phyloP scores from a whole-genome alignment of 2,888 invertebrate species.

The Tortrix viridana region DNA sequence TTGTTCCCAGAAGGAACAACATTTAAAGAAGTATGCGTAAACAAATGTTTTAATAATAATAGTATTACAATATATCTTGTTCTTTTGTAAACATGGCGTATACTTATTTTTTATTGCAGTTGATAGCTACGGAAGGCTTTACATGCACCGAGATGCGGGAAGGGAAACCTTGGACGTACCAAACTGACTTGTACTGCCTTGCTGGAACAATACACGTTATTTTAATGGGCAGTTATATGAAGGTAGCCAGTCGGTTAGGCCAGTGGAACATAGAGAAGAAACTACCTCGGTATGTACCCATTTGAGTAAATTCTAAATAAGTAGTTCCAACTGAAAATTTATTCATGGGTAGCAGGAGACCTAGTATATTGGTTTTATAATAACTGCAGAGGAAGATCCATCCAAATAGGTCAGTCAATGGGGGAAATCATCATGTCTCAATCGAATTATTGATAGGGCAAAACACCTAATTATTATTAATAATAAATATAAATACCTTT shows the following conservation, averaged over 20 bases:
- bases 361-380: too few relatives aligned
- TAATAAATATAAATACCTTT: too few relatives aligned
- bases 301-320: not conserved
- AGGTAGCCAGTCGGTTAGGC: conserved; percentile 86
- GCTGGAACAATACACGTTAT: conserved; percentile 95
- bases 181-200: conserved; percentile 95
- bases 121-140: conserved; percentile 91
- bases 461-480: too few relatives aligned
- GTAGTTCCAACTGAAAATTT: too few relatives aligned
- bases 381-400: too few relatives aligned
- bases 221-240: conserved; percentile 95
- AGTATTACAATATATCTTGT: not conserved
- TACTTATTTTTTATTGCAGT: conserved; percentile 59
- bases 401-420: too few relatives aligned
- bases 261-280: conserved; percentile 89
- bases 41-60: not conserved
- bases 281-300: conserved; percentile 85
- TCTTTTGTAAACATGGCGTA: not conserved
- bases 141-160: conserved; percentile 96
- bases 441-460: too few relatives aligned
- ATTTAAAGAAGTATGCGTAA: conserved; percentile 85
- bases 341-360: too few relatives aligned
- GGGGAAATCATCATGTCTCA: too few relatives aligned
- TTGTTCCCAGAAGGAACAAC: conserved; percentile 90
- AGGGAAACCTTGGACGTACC: conserved; percentile 95